Base-by-base conservation (phyloP, 1,140 invertebrate genomes). In the Octopus bimaculoides region DNA sequence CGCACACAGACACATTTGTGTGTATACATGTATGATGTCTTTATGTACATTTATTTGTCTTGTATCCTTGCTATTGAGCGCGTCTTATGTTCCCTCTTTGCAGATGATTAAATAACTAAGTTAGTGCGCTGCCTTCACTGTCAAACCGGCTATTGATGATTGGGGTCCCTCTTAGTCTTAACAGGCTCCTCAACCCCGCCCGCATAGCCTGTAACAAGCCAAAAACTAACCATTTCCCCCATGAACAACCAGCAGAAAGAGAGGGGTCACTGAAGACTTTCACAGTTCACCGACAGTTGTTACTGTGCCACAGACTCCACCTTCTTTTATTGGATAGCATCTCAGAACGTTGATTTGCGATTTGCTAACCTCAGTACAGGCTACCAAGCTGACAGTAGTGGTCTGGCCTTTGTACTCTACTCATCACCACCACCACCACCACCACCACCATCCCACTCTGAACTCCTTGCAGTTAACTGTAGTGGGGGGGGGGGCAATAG, bases 371-470 rank as follows among this genome's bases (percentile, higher is more conserved):
- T 79, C 17, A 7, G 53, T 79, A 41, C 78, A 75, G 78, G 69
- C 69, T 79, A 75, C 54, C 78, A 69, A 75, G 69, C 78, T 26
- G 78, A 79, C 73, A 79, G 78, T 79, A 79, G 78, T 78, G 66
- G 66, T 66, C 52, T 66, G 55, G 66, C 66, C 66, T 20, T 20
- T 14, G 66, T 20, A 9, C 66, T 14, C 5, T 6, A 8, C 17
- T 5, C 7, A 69, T 12, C 66, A 69, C 66, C 66, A 71, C 66
- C 14, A 71, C 66, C 9, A 71, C 66, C 66, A 69, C 66, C 14
- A 69, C 66, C 14, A 71, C 66, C 8, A 71, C 66, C 66, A 71
- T 20, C 14, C 9, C 66, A 6, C 8, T 17, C 66, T 12, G 8
- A 9, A 9, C 7, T 14, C 66, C 14, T 20, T 71, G 66, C 8